Evolutionary conservation across 2,888 invertebrate species (phyloP), one percentile per base, ranked within the genome.

Genomic region (Diadromus collaris): DNA sequence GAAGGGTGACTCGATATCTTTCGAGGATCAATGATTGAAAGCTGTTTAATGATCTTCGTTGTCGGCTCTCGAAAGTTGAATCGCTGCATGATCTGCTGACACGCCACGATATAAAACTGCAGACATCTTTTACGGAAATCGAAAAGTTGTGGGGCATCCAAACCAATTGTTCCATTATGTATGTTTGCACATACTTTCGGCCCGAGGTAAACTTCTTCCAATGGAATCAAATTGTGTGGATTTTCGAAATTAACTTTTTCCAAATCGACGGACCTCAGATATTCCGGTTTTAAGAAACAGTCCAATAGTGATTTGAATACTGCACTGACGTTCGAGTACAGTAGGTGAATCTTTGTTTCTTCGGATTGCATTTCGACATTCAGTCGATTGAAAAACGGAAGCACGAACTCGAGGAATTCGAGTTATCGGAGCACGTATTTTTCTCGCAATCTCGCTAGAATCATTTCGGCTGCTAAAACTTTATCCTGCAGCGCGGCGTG

Each of bases 281-380:
- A 71, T n/a, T 71, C 61, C 1, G 75, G 71, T 63, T 77, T 67
- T 10, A 68, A 21, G 38, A 78, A 68, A 46, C 60, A 78, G 29
- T 54, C 69, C 34, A 78, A 19, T n/a, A 73, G 48, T 5, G 72
- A 41, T 29, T 73, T 78, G 34, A 41, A 72, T 7, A 34, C 68
- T 5, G 46, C 44, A 2, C 21, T 34, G 2, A 78, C 63, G 6
- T 60, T 54, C 10, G 51, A 24, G 24, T 78, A 63, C 0, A 73
- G 38, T 5, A 73, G 4, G 29, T 78, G 72, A 21, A 78, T 73
- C 21, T 72, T 77, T 13, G 72, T 61, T 16, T 72, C 63, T 56
- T 78, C 63, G 0, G 77, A 58, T 68, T 73, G 78, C 68, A 78
- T 78, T 16, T 78, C 78, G 2, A 38, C 19, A 21, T 78, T 78